A percentile compares a stretch with the other conserved stretches of the same genome.
Evolutionary conservation across 1,140 invertebrate species (phyloP).

Genomic region (Trichonephila inaurata): DNA sequence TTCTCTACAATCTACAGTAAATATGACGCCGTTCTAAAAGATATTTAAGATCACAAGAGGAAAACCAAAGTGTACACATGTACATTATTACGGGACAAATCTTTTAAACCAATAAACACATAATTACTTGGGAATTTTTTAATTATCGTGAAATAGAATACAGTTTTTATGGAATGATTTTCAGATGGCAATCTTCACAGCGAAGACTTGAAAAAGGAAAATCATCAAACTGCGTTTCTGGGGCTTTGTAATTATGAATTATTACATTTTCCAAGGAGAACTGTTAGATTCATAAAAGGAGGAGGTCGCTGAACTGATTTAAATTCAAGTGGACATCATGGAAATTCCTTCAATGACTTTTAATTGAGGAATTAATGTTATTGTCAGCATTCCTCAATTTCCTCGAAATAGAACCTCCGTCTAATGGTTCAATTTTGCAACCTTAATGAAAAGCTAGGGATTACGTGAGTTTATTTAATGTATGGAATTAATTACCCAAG

Average conservation of each 20-base stretch:
- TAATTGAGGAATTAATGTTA: slow-evolving; percentile 3
- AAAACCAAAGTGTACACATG: too few relatives aligned
- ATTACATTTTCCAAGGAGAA: neutral
- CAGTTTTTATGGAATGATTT: neutral
- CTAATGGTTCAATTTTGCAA: neutral
- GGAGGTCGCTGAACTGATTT: neutral
- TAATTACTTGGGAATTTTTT: neutral
- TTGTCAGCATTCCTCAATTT: neutral
- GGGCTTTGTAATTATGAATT: neutral
- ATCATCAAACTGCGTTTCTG: neutral
- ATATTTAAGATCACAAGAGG: too few relatives aligned
- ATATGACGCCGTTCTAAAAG: too few relatives aligned
- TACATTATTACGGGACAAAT: neutral
- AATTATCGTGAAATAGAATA: neutral
- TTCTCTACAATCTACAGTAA: too few relatives aligned
- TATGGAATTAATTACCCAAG: neutral
- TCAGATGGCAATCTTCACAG: neutral
- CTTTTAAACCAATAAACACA: neutral
- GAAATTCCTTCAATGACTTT: neutral
- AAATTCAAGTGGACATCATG: neutral
- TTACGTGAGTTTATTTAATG: neutral
- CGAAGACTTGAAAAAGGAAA: neutral
- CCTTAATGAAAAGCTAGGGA: neutral
- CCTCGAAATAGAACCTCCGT: neutral
- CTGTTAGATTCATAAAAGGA: too few relatives aligned